Evolutionary conservation across 2,888 invertebrate genomes (phyloP).

Genomic region (Pandemis heparana): DNA sequence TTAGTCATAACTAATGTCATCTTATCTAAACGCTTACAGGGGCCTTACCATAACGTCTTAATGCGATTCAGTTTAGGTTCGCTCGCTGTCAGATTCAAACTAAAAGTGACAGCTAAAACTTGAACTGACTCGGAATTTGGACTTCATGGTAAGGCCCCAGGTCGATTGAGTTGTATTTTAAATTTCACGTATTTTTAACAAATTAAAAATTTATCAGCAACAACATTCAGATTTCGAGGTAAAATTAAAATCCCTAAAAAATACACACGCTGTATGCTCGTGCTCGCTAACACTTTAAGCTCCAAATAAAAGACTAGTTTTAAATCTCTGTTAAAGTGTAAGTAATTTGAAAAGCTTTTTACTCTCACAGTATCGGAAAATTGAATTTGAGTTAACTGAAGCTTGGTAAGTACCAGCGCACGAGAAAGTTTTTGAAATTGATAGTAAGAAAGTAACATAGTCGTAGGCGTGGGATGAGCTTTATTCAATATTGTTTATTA

Average conservation of each 20-base stretch:
- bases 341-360: conserved; percentile 43
- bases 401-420: conserved; percentile 25
- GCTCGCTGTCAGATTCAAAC: no score
- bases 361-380: conserved; percentile 32
- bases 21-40: no score
- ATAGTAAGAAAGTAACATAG: conserved; percentile 55
- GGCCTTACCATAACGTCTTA: no score
- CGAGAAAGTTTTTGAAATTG: conserved; percentile 53
- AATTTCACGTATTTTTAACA: no score
- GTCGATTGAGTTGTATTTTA: no score
- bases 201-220: not conserved
- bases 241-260: conserved; percentile 17
- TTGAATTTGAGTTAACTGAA: conserved; percentile 41
- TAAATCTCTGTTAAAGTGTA: conserved; percentile 42
- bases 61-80: no score
- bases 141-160: no score
- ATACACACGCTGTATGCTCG: conserved; percentile 31
- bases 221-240: conserved; percentile 5
- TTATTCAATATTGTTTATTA: not conserved
- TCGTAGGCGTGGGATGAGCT: conserved; percentile 4
- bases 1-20: no score
- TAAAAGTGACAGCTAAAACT: no score
- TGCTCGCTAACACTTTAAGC: conserved; percentile 42
- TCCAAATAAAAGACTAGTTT: conserved; percentile 38
- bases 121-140: no score